Evolutionary conservation across 1,140 invertebrate genomes (phyloP).

Genomic region (Sarcophaga peregrina): DNA sequence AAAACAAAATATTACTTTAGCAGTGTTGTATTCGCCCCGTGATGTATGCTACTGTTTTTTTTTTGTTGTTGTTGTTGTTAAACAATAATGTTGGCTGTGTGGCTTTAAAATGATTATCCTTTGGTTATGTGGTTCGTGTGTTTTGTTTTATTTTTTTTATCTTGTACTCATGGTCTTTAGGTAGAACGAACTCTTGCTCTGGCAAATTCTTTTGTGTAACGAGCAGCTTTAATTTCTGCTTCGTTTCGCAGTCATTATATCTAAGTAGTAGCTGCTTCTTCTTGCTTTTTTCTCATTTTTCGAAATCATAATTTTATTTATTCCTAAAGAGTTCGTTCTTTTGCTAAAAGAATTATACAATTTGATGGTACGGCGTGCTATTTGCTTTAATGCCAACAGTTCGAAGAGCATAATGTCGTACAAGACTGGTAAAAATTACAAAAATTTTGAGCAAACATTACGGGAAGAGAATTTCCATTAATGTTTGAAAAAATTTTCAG

Average conservation of each 20-base stretch:
- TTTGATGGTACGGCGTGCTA: no score
- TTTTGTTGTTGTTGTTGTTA: no score
- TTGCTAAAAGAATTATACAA: no score
- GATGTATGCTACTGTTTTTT: not conserved
- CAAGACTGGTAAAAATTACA: no score
- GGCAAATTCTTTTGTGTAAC: not conserved
- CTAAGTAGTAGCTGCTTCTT: not conserved
- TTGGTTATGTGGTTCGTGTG: not conserved
- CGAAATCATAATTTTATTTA: conserved; percentile 6
- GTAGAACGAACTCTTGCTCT: not conserved
- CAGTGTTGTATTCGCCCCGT: not conserved
- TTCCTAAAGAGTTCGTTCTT: not conserved
- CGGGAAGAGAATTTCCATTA: no score
- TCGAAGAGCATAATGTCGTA: no score
- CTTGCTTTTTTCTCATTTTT: not conserved
- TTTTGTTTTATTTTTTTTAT: not conserved
- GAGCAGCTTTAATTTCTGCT: not conserved
- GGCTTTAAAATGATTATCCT: conserved; percentile 9
- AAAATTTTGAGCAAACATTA: no score
- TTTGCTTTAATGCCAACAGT: no score
- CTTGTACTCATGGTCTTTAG: not conserved
- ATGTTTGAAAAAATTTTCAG: no score
- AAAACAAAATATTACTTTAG: not conserved
- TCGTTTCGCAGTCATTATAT: not conserved
- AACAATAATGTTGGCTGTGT: not conserved